Conservation (phyloP, 2,113 vertebrate genomes). For the Australoheros scitulus region DNA sequence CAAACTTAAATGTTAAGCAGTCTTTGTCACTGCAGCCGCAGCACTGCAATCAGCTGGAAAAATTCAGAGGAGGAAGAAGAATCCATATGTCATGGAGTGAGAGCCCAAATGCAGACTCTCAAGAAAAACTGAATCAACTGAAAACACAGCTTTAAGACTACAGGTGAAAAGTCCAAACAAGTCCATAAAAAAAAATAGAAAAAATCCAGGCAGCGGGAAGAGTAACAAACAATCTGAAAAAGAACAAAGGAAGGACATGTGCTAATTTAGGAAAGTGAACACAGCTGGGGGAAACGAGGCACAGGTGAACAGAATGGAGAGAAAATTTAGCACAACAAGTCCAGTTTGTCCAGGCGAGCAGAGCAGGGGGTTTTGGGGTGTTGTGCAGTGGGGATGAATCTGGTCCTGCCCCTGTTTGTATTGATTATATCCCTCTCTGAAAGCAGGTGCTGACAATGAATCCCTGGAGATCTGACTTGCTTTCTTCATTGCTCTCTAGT, state of each 20-base stretch:
- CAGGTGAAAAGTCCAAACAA: background rate
- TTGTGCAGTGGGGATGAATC: no score
- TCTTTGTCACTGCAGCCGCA: background rate
- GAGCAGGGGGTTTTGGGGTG: no score
- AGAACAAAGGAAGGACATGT: background rate
- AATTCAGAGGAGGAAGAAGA: background rate
- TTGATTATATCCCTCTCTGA: no score
- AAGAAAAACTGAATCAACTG: no score
- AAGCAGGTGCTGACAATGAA: no score
- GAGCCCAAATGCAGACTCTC: background rate
- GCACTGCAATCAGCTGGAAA: background rate
- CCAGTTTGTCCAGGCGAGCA: no score
- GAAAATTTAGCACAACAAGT: no score
- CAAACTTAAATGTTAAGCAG: background rate
- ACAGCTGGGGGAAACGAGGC: background rate
- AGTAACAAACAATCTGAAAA: background rate
- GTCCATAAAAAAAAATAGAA: background rate
- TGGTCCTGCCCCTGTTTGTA: no score
- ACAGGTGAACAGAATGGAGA: background rate
- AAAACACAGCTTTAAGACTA: background rate
- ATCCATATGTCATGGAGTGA: background rate
- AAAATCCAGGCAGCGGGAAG: background rate
- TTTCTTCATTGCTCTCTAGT: no score
- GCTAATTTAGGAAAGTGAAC: background rate
- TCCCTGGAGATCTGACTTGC: no score